Evolutionary conservation across 92 coral and sea anemone species (phyloP), one percentile per base, ranked within the genome.

Genomic region (Siderastrea siderea): DNA sequence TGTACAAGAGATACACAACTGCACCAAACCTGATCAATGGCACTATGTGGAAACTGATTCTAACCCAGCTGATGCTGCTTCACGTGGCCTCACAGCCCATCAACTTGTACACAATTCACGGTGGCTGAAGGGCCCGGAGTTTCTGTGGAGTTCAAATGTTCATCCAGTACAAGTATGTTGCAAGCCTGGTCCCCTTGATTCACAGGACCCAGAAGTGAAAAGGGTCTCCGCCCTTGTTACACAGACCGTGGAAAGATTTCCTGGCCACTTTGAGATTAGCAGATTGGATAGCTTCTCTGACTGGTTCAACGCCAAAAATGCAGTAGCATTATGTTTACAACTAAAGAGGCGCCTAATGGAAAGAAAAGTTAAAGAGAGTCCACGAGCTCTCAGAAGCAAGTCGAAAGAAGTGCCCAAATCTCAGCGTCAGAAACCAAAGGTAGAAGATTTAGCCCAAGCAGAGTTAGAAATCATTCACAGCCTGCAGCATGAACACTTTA

Each of bases 1-100:
- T 74, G 81, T 91, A 60, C 94, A 91, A 59, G 91, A 82, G 54
- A 87, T 87, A 47, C 94, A n/a, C n/a, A n/a, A n/a, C n/a, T n/a
- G n/a, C n/a, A n/a, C n/a, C n/a, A n/a, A n/a, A n/a, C n/a, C n/a
- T n/a, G n/a, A n/a, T n/a, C n/a, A n/a, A n/a, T n/a, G n/a, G n/a
- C n/a, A n/a, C n/a, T n/a, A n/a, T n/a, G n/a, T n/a, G n/a, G n/a
- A n/a, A n/a, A n/a, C n/a, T n/a, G n/a, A n/a, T n/a, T n/a, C n/a
- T n/a, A n/a, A n/a, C n/a, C n/a, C n/a, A n/a, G n/a, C n/a, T n/a
- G n/a, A n/a, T n/a, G n/a, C n/a, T n/a, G n/a, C n/a, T n/a, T n/a
- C n/a, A n/a, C n/a, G n/a, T n/a, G n/a, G n/a, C n/a, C n/a, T n/a
- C n/a, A n/a, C n/a, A n/a, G n/a, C n/a, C n/a, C n/a, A n/a, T n/a